phyloP scores from a whole-genome alignment of 2,888 invertebrate genomes.

The Cerastis rubricosa region DNA sequence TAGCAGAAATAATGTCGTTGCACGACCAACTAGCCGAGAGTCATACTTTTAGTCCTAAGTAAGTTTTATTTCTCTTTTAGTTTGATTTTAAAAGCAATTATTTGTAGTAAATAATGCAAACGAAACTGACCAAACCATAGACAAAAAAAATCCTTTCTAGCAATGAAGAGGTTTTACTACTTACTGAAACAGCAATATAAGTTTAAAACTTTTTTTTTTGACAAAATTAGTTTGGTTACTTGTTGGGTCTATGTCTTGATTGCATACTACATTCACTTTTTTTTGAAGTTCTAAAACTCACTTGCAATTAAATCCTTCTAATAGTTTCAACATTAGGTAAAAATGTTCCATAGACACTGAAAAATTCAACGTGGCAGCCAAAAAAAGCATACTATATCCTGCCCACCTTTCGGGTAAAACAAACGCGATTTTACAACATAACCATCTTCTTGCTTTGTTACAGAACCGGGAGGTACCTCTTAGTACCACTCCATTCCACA shows the following conservation, averaged over 20 bases:
- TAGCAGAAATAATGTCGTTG: conserved; percentile 94
- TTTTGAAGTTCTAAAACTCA: not conserved
- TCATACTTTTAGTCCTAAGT: conserved; percentile 92
- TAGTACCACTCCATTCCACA: conserved; percentile 97
- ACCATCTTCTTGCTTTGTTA: not conserved
- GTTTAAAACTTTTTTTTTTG: not conserved
- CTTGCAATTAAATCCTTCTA: not conserved
- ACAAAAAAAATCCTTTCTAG: too few relatives aligned
- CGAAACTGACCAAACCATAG: too few relatives aligned
- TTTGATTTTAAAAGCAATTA: not conserved
- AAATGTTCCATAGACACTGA: not conserved
- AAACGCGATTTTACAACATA: not conserved
- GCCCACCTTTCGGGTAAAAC: not conserved
- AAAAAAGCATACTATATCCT: not conserved
- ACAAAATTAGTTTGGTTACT: not conserved
- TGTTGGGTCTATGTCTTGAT: not conserved
- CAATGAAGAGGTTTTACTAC: too few relatives aligned
- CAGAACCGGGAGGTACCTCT: conserved; percentile 92
- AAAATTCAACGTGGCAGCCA: not conserved
- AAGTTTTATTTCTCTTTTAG: conserved; percentile 59
- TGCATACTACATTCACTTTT: not conserved
- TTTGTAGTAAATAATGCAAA: not conserved
- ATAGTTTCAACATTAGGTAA: not conserved
- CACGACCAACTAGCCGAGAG: conserved; percentile 93
- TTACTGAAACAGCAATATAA: too few relatives aligned